These are phyloP conservation scores for Leuciscus idus DNA, from an alignment of 2,113 vertebrate genomes.

Conservation along the genomic window DNA sequence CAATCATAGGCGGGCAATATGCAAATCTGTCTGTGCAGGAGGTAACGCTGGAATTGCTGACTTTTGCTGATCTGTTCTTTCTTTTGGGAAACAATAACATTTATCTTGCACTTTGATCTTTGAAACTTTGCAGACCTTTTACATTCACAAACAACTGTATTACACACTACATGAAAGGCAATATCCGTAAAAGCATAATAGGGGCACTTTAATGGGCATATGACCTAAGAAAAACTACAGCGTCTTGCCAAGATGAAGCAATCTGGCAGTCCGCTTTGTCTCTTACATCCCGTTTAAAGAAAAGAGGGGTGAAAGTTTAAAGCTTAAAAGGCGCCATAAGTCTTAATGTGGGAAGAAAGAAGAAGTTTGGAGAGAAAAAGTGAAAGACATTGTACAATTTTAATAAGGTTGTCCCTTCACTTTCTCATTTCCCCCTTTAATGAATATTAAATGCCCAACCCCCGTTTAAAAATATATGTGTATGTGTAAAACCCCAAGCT, in stretches of 20 bases:
- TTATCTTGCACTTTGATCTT: no score
- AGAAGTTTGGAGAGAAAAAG: constrained; percentile 9
- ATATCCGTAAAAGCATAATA: no score
- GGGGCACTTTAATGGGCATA: no score
- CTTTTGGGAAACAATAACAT: no score
- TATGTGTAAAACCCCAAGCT: constrained; percentile 37
- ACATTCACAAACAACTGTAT: no score
- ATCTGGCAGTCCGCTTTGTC: background rate
- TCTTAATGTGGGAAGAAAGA: background rate
- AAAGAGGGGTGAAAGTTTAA: background rate
- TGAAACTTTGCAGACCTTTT: no score
- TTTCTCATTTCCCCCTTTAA: constrained; percentile 25
- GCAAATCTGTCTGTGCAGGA: no score
- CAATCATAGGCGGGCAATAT: no score
- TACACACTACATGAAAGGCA: no score
- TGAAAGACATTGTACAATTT: constrained; percentile 10
- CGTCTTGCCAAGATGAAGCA: background rate
- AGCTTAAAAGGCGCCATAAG: background rate
- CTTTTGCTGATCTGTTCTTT: no score
- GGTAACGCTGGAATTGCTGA: no score
- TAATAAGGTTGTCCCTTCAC: constrained; percentile 47
- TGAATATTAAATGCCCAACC: constrained; percentile 53
- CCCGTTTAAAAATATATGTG: constrained; percentile 32
- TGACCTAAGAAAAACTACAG: background rate
- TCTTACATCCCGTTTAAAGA: background rate